Percentiles rank a stretch among this genome's conserved stretches.
phyloP scores from a whole-genome alignment of 35 echinoderm and acorn worm genomes.

The Anneissia japonica region DNA sequence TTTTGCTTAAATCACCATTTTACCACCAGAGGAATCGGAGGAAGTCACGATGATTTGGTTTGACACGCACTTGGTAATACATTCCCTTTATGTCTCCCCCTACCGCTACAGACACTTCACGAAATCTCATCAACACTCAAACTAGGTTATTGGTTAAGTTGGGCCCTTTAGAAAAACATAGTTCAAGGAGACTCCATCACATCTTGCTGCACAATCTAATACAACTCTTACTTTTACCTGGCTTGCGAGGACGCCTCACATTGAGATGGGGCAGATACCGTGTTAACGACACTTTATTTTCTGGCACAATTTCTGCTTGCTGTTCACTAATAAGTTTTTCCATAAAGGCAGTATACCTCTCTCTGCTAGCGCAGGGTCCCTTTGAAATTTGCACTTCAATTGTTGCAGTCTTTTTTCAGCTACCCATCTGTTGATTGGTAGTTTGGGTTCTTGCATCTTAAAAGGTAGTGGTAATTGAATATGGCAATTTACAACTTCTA shows the following conservation, averaged over 20 bases:
- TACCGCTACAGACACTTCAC: slow-evolving; percentile 18
- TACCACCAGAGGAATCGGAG: slow-evolving; percentile 54
- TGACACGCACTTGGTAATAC: slow-evolving; percentile 7
- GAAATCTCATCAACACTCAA: slow-evolving; percentile 35
- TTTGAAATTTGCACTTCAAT: neutral
- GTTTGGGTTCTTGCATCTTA: neutral
- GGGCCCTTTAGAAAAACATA: slow-evolving; percentile 29
- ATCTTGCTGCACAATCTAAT: neutral
- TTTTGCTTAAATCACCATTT: slow-evolving; percentile 2
- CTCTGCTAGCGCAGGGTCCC: neutral
- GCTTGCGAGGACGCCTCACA: neutral
- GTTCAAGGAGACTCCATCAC: neutral
- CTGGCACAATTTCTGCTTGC: neutral
- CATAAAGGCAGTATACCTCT: neutral
- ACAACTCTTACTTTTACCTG: neutral
- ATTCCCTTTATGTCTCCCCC: slow-evolving; percentile 31
- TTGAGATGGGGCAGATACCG: neutral
- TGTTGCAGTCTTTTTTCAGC: neutral
- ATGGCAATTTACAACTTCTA: neutral
- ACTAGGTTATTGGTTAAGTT: slow-evolving; percentile 32
- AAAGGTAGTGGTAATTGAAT: neutral
- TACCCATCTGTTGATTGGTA: neutral
- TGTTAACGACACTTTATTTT: neutral
- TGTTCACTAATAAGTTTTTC: neutral
- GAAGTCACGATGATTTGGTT: slow-evolving; percentile 28